Conservation (phyloP, 2,113 vertebrate genomes). For the Astatotilapia flaviijosephi region DNA sequence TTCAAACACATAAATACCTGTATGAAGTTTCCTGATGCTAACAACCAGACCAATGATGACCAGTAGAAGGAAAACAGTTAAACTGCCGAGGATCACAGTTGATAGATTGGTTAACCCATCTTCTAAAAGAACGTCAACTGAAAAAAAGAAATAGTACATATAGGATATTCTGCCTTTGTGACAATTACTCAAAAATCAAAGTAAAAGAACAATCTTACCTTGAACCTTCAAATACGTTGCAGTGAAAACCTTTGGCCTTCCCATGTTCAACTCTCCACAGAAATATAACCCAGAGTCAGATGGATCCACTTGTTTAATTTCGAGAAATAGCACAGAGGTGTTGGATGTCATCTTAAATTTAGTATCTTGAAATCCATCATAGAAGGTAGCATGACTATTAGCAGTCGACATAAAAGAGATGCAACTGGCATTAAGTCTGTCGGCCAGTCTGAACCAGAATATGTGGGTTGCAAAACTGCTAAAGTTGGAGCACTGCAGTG, state of each 20-base stretch:
- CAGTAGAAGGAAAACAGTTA: rapidly evolving
- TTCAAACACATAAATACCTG: background rate
- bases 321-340: background rate
- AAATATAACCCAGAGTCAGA: conserved; percentile 16
- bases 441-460: background rate
- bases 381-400: rapidly evolving
- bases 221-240: background rate
- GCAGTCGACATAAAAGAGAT: background rate
- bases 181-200: rapidly evolving
- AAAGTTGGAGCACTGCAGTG: background rate
- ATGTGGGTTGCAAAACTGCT: rapidly evolving
- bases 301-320: background rate
- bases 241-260: rapidly evolving
- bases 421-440: rapidly evolving
- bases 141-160: background rate
- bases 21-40: background rate
- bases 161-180: background rate
- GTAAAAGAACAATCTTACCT: background rate
- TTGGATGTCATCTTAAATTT: background rate
- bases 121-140: rapidly evolving
- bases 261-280: background rate
- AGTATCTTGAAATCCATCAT: background rate
- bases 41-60: background rate
- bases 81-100: background rate
- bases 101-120: rapidly evolving